Evolutionary conservation across 2,113 vertebrate genomes (phyloP).

Genomic region (Hyperoodon ampullatus): DNA sequence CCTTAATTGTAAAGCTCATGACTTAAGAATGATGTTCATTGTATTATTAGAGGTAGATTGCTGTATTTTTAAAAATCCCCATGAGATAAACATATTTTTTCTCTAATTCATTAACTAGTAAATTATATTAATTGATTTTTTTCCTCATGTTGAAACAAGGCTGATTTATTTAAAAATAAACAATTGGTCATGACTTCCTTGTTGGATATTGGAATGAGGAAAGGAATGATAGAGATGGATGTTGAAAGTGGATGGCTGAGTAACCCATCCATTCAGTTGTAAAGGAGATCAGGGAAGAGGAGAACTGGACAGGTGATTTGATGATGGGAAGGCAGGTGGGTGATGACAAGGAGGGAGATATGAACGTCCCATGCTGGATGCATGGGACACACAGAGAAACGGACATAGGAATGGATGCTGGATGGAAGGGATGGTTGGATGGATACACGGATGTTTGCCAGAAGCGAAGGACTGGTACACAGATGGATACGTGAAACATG

Average conservation of each 20-base stretch:
- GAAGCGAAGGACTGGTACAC: too few species aligned
- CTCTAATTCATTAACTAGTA: neutral
- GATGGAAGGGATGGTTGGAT: rapidly evolving
- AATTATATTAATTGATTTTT: neutral
- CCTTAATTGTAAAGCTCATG: neutral
- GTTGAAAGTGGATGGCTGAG: too few species aligned
- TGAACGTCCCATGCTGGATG: rapidly evolving
- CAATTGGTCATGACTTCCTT: too few species aligned
- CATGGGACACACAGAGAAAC: neutral
- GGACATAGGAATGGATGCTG: neutral
- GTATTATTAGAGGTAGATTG: too few species aligned
- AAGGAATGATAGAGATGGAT: too few species aligned
- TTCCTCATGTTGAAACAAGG: neutral
- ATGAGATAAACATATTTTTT: neutral
- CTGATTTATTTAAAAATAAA: neutral
- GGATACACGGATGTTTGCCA: rapidly evolving
- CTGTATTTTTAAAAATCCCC: neutral
- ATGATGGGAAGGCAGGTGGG: neutral
- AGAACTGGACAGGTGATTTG: rapidly evolving
- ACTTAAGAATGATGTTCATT: neutral
- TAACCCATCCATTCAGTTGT: too few species aligned
- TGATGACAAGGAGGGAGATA: neutral
- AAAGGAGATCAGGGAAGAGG: too few species aligned
- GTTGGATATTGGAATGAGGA: neutral
- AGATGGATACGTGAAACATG: neutral